Evolutionary conservation across 1,140 invertebrate genomes (phyloP), one percentile per base, ranked within the genome.

Genomic region (Gyrodactylus salaris): DNA sequence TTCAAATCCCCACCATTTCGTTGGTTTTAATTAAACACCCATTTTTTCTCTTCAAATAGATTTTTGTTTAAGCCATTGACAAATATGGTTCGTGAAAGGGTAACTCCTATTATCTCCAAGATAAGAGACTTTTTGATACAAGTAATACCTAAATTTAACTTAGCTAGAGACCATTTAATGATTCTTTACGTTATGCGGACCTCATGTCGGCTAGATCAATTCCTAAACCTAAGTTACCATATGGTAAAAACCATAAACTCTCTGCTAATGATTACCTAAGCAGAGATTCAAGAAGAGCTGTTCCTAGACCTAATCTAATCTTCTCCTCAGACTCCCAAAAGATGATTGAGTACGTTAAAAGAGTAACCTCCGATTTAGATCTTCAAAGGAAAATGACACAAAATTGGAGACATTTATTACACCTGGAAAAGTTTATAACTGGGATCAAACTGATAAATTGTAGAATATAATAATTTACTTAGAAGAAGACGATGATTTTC

Each of bases 181-280:
- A 71, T 71, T 21, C 70, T 2, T 71, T 71, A 25, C 20, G 70
- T 24, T 71, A 71, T 25, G 70, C 21, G 26, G 70, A 25, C 70
- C 25, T 24, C 7, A 71, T 71, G 7, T 23, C 25, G 1, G 24
- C 70, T 1, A 71, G 70, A 25, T 25, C 16, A 1, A 25, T 71
- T 1, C 70, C 70, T 25, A 21, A 21, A 71, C 21, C 70, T 1
- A 71, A 71, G 20, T 2, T 71, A 24, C 70, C 70, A 1, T 21
- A 25, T 25, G 70, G 70, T 1, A 20, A 20, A 24, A 21, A 71
- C n/a, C 70, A 71, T 71, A 25, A 22, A 1, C 25, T 71, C 1
- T 71, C 70, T 2, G 23, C 21, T 1, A 71, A 71, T 71, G 70
- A 71, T 25, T 71, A 71, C n/a, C 25, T 71, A 71, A 1, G 20